Percentiles rank a stretch among this genome's conserved stretches.
Conservation (phyloP, 2,797 vertebrate genomes). For the Synaphobranchus kaupii region DNA sequence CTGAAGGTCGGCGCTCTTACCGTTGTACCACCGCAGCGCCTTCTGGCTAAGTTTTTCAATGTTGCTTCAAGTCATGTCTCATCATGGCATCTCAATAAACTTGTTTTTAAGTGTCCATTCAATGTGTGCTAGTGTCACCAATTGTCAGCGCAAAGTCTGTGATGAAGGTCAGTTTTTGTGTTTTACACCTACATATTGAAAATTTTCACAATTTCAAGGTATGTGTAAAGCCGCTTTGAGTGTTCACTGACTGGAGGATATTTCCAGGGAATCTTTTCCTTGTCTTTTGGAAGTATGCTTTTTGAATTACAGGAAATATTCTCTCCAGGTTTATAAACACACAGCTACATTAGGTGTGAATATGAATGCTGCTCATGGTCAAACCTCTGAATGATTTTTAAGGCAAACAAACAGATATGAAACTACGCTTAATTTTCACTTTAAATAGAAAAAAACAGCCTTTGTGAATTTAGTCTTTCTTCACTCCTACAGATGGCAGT, state of each 20-base stretch:
- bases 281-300: not conserved
- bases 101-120: not conserved
- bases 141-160: not conserved
- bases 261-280: not conserved
- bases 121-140: not conserved
- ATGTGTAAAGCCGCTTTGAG: not conserved
- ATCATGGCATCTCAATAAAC: not conserved
- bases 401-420: constrained; percentile 23
- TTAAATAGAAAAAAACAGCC: not conserved
- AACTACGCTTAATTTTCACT: not conserved
- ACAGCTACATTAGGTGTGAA: not conserved
- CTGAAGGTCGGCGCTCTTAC: too few relatives aligned
- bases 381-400: constrained; percentile 29
- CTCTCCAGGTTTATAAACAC: not conserved
- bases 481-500: too few relatives aligned
- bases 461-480: not conserved
- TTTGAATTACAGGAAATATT: not conserved
- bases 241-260: too few relatives aligned
- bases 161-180: not conserved
- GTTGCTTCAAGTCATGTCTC: not conserved
- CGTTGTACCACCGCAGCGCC: too few relatives aligned
- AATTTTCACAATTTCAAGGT: not conserved
- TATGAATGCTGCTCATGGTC: not conserved
- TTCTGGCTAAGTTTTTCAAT: not conserved
- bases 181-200: not conserved